A percentile compares a stretch with the other conserved stretches of the same genome.
phyloP scores from a whole-genome alignment of 2,888 invertebrate species.

The Dasysyrphus albostriatus region DNA sequence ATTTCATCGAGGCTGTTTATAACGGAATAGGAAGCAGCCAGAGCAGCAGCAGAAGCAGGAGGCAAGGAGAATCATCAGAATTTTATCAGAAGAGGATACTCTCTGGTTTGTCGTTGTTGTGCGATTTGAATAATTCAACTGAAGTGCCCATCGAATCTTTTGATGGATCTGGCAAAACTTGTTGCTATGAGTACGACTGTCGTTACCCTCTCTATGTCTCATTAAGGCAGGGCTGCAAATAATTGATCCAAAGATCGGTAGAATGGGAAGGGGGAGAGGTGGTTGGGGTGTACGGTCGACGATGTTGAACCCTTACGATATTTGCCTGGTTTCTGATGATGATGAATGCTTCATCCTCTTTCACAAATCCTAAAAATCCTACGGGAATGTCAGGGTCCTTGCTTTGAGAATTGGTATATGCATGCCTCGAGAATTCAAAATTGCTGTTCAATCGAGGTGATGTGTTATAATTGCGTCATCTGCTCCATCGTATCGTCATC shows the following conservation, averaged over 20 bases:
- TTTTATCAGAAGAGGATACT: constrained; percentile 58
- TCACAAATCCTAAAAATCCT: constrained; percentile 31
- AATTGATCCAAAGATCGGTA: constrained; percentile 57
- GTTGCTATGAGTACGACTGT: constrained; percentile 67
- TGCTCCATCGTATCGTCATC: constrained; percentile 56
- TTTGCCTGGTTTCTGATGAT: constrained; percentile 36
- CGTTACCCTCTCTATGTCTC: constrained; percentile 56
- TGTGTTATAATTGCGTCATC: constrained; percentile 75
- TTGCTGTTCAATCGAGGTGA: constrained; percentile 66
- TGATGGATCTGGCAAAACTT: constrained; percentile 54
- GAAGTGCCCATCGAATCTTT: constrained; percentile 50
- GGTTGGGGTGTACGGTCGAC: not conserved
- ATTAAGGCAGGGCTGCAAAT: constrained; percentile 61
- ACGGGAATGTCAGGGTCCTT: constrained; percentile 28
- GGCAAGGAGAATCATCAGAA: constrained; percentile 47
- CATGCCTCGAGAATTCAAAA: not conserved
- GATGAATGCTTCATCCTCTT: constrained; percentile 43
- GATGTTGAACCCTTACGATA: constrained; percentile 27
- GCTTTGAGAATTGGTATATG: not conserved
- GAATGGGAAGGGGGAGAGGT: not conserved
- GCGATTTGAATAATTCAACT: constrained; percentile 73
- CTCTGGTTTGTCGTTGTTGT: constrained; percentile 18
- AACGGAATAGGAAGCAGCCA: constrained; percentile 1
- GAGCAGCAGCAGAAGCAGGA: not conserved
- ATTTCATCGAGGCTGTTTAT: constrained; percentile 41